Conservation (phyloP, 2,888 invertebrate genomes). For the Tipula confusa region DNA sequence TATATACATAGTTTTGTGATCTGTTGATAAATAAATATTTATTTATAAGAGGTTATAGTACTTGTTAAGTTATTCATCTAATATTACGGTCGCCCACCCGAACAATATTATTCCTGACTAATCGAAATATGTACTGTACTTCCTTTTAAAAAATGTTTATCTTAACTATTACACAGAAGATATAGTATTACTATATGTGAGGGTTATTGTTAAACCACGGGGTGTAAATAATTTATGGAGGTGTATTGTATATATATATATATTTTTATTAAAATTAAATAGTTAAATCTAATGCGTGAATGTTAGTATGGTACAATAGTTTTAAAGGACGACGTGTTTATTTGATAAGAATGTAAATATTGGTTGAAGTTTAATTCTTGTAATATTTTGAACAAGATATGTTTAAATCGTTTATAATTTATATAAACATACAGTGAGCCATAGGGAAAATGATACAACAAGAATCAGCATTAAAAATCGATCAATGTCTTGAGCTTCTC, state of each 20-base stretch:
- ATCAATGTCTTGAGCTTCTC: too few relatives aligned
- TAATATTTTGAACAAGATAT: too few relatives aligned
- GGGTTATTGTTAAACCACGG: neutral
- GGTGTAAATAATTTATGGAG: neutral
- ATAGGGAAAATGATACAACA: too few relatives aligned
- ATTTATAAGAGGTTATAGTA: neutral
- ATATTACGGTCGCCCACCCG: neutral
- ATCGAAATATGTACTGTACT: neutral
- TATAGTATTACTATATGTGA: neutral
- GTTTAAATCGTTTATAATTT: too few relatives aligned
- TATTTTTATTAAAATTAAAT: neutral
- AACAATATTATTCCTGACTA: slow-evolving; percentile 4
- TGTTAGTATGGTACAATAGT: neutral
- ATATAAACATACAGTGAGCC: too few relatives aligned
- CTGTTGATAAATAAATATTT: neutral
- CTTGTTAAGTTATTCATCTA: neutral
- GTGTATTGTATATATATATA: neutral
- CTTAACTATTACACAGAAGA: neutral
- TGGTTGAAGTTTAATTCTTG: too few relatives aligned
- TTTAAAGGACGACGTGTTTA: neutral
- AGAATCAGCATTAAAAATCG: too few relatives aligned
- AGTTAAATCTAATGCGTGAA: neutral
- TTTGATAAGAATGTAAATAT: neutral
- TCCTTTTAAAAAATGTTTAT: neutral
- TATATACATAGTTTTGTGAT: neutral